phyloP scores from a whole-genome alignment of 2,113 vertebrate species.

The Tychaedon coryphoeus region DNA sequence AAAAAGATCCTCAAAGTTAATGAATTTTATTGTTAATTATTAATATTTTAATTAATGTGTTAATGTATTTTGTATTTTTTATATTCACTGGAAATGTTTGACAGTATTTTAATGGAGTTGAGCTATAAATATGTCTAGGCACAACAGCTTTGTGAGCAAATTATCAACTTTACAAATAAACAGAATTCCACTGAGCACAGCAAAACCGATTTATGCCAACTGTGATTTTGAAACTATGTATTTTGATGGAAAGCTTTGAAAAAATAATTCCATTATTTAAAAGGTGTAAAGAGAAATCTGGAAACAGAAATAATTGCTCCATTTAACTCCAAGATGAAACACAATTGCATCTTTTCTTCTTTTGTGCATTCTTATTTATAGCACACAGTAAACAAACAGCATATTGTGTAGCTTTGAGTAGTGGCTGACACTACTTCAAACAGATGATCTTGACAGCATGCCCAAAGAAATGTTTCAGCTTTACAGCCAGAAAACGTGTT shows the following conservation, averaged over 20 bases:
- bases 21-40: background rate
- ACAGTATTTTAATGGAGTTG: background rate
- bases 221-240: background rate
- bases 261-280: background rate
- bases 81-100: background rate
- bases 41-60: background rate
- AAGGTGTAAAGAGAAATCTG: background rate
- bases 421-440: conserved; percentile 31
- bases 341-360: conserved; percentile 19
- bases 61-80: background rate
- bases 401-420: conserved; percentile 22
- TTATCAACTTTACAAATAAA: conserved; percentile 1
- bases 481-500: background rate
- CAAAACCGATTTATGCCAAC: background rate
- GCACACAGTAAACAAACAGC: conserved; percentile 7
- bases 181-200: background rate
- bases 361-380: conserved; percentile 17
- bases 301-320: background rate
- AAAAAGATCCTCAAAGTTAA: background rate
- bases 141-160: background rate
- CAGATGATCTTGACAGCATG: conserved; percentile 32
- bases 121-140: background rate
- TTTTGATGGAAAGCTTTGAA: background rate
- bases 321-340: conserved; percentile 34
- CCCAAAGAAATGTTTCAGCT: conserved; percentile 13